A percentile compares a stretch with the other conserved stretches of the same genome.
These are phyloP conservation scores for Herminia tarsipennalis DNA, from an alignment of 2,888 invertebrate species.

Conservation along the genomic window DNA sequence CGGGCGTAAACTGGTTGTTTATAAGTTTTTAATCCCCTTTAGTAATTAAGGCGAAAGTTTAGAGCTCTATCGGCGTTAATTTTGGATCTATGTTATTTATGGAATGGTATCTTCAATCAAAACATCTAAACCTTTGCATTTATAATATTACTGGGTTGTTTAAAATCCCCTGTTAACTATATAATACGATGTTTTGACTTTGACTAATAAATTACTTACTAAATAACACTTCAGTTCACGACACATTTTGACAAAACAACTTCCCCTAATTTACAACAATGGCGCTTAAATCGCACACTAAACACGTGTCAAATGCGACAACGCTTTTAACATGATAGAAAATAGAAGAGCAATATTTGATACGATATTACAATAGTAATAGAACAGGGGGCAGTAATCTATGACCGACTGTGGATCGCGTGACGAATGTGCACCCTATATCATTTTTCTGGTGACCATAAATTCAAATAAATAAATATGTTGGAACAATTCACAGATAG, in stretches of 20 bases:
- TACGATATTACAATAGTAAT: slow-evolving; percentile 59
- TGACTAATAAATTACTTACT: slow-evolving; percentile 24
- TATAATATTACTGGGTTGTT: no score
- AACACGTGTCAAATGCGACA: slow-evolving; percentile 82
- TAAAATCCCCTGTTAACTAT: slow-evolving; percentile 1
- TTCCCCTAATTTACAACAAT: slow-evolving; percentile 73
- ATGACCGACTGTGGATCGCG: slow-evolving; percentile 62
- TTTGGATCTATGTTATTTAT: no score
- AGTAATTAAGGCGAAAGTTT: no score
- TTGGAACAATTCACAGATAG: no score
- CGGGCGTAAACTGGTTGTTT: no score
- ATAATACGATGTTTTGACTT: slow-evolving; percentile 7
- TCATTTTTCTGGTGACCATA: slow-evolving; percentile 30
- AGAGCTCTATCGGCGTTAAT: no score
- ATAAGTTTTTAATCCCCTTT: no score
- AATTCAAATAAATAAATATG: no score
- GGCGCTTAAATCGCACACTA: slow-evolving; percentile 76
- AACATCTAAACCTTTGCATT: no score
- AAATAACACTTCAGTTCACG: slow-evolving; percentile 31
- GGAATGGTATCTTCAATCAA: no score
- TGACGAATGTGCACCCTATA: slow-evolving; percentile 73
- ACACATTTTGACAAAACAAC: slow-evolving; percentile 45
- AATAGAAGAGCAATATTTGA: slow-evolving; percentile 74
- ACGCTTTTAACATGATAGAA: slow-evolving; percentile 70
- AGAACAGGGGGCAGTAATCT: slow-evolving; percentile 59